A percentile compares a stretch with the other conserved stretches of the same genome.
Conservation (phyloP, 1,140 invertebrate species). For the Cepaea nemoralis region DNA sequence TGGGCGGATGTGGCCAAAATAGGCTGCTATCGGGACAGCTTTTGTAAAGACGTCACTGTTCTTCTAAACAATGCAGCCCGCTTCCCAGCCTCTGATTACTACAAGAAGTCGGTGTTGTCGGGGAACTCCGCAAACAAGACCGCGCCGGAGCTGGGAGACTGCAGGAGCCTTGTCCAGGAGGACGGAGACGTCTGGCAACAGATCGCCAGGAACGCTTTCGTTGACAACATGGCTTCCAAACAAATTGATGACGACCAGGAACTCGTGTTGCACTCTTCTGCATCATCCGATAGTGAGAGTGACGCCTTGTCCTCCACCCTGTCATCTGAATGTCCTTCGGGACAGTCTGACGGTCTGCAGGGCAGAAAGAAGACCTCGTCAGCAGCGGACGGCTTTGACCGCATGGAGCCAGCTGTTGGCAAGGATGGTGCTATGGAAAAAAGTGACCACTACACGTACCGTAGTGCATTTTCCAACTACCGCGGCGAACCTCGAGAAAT, state of each 20-base stretch:
- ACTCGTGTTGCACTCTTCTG: neutral
- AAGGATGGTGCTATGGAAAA: neutral
- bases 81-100: neutral
- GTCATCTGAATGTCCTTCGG: constrained; percentile 20
- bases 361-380: neutral
- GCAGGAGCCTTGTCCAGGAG: neutral
- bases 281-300: neutral
- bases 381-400: neutral
- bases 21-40: constrained; percentile 4
- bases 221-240: constrained; percentile 18
- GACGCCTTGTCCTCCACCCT: constrained; percentile 1
- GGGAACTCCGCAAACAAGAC: neutral
- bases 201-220: constrained; percentile 25
- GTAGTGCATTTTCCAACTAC: neutral
- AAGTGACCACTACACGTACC: neutral
- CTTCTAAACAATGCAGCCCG: neutral
- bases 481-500: neutral
- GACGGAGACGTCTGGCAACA: neutral
- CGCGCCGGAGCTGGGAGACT: neutral
- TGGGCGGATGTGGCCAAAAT: constrained; percentile 39
- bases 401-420: neutral
- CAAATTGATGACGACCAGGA: neutral
- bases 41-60: neutral
- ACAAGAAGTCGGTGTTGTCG: neutral
- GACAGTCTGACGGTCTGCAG: neutral